Evolutionary conservation across 2,888 invertebrate species (phyloP).

Genomic region (Fissipunctia ypsillon): DNA sequence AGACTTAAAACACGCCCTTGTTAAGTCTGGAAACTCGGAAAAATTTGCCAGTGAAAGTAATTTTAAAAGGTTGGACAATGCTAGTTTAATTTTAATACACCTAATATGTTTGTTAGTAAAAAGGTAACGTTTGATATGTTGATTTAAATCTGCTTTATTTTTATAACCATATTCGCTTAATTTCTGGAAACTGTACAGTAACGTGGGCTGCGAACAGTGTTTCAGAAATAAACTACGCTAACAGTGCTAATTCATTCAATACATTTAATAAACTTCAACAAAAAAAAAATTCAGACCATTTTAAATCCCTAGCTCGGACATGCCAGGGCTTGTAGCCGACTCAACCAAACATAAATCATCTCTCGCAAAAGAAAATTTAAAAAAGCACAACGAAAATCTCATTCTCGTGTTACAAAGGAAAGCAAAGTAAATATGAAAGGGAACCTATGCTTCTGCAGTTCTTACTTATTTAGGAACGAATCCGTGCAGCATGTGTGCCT

Average conservation of each 20-base stretch:
- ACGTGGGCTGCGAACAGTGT: not conserved
- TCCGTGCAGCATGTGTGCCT: not conserved
- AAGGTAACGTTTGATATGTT: not conserved
- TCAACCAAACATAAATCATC: not conserved
- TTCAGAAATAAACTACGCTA: not conserved
- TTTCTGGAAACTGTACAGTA: not conserved
- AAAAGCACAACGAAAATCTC: not conserved
- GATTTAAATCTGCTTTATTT: not conserved
- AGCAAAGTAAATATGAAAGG: not conserved
- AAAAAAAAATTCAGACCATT: not conserved
- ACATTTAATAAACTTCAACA: not conserved
- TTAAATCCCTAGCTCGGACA: not conserved
- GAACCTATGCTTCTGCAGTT: not conserved
- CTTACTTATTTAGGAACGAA: not conserved
- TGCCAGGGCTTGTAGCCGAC: not conserved
- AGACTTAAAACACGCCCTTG: too few species aligned
- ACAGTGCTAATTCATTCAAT: not conserved
- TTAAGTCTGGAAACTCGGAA: not conserved
- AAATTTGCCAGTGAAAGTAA: not conserved
- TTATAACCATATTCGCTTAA: too few species aligned
- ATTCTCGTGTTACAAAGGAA: not conserved
- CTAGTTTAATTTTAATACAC: not conserved
- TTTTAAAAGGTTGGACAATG: not conserved
- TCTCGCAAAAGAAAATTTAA: not conserved
- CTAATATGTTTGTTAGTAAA: not conserved